phyloP scores from a whole-genome alignment of 1,140 invertebrate genomes.

The Drosophila paulistorum region DNA sequence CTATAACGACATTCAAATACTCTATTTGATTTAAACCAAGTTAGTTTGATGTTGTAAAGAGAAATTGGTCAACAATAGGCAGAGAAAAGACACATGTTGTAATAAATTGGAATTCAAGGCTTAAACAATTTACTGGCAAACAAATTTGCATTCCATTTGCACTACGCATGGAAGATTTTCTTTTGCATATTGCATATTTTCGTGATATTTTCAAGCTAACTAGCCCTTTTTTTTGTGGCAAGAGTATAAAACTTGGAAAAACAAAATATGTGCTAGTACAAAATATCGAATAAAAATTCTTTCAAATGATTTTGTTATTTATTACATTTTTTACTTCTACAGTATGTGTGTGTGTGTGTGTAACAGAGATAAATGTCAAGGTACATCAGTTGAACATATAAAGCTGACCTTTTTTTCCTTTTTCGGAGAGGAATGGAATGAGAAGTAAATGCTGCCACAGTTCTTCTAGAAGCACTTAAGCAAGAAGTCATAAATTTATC shows the following conservation, averaged over 20 bases:
- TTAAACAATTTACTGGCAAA: no score
- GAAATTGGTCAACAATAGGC: no score
- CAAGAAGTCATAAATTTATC: constrained; percentile 54
- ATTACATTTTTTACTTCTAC: constrained; percentile 34
- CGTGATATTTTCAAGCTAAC: background rate
- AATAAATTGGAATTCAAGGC: no score
- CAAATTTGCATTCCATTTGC: no score
- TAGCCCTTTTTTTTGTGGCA: background rate
- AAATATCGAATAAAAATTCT: constrained; percentile 33
- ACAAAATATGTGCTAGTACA: constrained; percentile 17
- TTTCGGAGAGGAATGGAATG: background rate
- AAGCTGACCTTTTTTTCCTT: constrained; percentile 40
- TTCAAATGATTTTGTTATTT: constrained; percentile 52
- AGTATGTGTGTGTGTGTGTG: background rate
- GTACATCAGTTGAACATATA: constrained; percentile 48
- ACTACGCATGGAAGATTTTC: no score
- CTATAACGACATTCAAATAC: constrained; percentile 2
- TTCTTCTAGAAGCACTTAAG: constrained; percentile 49
- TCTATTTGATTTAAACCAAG: constrained; percentile 4
- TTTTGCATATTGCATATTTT: background rate
- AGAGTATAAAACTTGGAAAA: constrained; percentile 27
- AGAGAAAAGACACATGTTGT: no score
- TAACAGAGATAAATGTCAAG: constrained; percentile 58
- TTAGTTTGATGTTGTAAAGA: no score
- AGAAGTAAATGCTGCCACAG: constrained; percentile 1